phyloP scores from a whole-genome alignment of 2,113 vertebrate species.

The Antigone vipio region DNA sequence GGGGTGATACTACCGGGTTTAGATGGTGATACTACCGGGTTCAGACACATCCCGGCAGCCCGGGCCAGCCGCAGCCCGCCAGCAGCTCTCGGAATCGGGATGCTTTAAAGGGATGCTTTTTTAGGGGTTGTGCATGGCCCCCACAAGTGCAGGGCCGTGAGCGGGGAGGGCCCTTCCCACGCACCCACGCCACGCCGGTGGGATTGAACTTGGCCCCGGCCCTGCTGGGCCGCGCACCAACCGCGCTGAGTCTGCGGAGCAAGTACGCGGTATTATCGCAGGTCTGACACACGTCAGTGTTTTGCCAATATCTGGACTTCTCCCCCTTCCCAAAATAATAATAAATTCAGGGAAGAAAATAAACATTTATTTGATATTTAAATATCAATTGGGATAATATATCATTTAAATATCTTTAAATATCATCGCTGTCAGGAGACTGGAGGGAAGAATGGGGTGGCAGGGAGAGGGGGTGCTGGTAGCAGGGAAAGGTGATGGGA shows the following conservation, averaged over 20 bases:
- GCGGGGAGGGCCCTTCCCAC: neutral
- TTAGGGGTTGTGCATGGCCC: neutral
- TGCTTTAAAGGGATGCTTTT: neutral
- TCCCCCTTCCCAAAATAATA: too few relatives aligned
- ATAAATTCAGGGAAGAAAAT: neutral
- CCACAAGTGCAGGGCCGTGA: too few relatives aligned
- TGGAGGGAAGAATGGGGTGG: neutral
- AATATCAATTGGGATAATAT: rapidly evolving
- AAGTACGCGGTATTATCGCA: too few relatives aligned
- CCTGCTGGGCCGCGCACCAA: neutral
- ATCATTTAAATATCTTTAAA: neutral
- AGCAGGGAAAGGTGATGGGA: neutral
- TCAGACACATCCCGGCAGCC: too few relatives aligned
- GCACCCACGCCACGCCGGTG: neutral
- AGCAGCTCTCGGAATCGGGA: too few relatives aligned
- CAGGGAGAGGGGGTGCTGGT: neutral
- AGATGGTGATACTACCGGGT: too few relatives aligned
- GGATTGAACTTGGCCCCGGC: neutral
- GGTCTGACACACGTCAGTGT: neutral
- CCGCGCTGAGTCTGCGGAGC: neutral
- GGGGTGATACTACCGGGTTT: rapidly evolving
- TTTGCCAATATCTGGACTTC: neutral
- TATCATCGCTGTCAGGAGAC: neutral
- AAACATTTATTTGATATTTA: too few relatives aligned
- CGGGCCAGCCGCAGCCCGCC: neutral